Conservation (phyloP, 2,797 vertebrate genomes). For the Molossus alvarezi region DNA sequence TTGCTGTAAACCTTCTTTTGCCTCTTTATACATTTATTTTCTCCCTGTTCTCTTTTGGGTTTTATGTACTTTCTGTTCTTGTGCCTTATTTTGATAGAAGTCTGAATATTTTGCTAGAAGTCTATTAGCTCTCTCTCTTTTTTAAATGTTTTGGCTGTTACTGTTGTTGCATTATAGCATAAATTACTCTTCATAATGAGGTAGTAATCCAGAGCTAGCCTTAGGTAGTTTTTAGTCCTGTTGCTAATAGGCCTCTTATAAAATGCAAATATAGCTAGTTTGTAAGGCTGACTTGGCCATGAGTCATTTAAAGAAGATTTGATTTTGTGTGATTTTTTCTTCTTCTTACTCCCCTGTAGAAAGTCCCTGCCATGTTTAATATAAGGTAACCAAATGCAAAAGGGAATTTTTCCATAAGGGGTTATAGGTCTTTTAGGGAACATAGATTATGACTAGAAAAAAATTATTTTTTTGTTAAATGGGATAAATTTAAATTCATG, state of each 20-base stretch:
- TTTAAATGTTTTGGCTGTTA: constrained; percentile 11
- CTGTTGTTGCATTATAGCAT: constrained; percentile 37
- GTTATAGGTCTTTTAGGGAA: background rate
- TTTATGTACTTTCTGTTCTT: constrained; percentile 69
- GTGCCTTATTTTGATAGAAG: constrained; percentile 42
- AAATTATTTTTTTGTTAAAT: background rate
- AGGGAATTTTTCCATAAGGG: constrained; percentile 39
- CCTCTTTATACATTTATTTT: background rate
- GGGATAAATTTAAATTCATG: constrained; percentile 38
- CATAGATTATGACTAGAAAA: background rate
- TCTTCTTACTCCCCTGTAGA: constrained; percentile 26
- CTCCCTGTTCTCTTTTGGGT: constrained; percentile 33
- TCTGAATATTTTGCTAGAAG: constrained; percentile 55
- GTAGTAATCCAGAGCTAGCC: background rate
- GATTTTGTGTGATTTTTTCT: constrained; percentile 48
- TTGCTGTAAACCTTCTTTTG: constrained; percentile 29
- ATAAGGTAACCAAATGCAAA: constrained; percentile 29
- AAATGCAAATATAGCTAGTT: constrained; percentile 28
- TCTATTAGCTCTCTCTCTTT: background rate
- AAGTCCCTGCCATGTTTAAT: constrained; percentile 7
- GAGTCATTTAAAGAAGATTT: constrained; percentile 59
- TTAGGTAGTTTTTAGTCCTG: background rate
- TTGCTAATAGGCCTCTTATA: constrained; percentile 27
- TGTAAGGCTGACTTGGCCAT: background rate
- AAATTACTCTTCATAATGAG: constrained; percentile 38